Base-by-base conservation (phyloP, 2,888 invertebrate species). In the Spatulosminthurus flaviceps region DNA sequence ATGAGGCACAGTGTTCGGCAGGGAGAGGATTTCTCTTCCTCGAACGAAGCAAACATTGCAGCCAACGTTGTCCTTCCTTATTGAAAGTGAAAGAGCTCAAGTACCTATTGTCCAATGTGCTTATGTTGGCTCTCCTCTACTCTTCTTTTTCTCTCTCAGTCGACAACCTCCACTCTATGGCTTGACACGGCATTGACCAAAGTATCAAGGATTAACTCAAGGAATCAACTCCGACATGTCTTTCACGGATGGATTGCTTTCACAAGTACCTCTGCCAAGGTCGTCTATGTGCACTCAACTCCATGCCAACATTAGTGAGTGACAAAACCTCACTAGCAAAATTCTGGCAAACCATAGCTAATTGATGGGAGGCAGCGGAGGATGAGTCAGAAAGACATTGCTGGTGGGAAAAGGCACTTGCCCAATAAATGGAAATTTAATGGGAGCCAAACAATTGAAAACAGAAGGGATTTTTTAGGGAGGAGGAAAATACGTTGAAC, bases 71-170 rank as follows among this genome's bases (percentile, higher is more conserved):
- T 76, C 61, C 34, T 0, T 29, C 13, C 42, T 67, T 51, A 72
- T 72, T 26, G 67, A 42, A 76, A 76, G 64, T 61, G 64, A 64
- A 76, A 66, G 75, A 77, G 51, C 41, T 67, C 67, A 51, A 51
- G 51, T 51, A 51, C 1, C 26, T 69, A 67, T 67, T 76, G 41
- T 69, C 66, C 21, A 41, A 19, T 67, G 64, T 75, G 24, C 24
- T 41, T n/a, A 51, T 51, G 51, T 51, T 51, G 16, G 16, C 51
- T 51, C 51, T 51, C 51, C 51, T 34, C 34, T n/a, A 34, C 34
- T 34, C n/a, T n/a, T n/a, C n/a, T n/a, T n/a, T n/a, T n/a, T n/a
- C n/a, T n/a, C n/a, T n/a, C n/a, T n/a, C n/a, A n/a, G n/a, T n/a
- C n/a, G n/a, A 9, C 34, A 34, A 34, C 34, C 34, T 34, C 34